A percentile compares a stretch with the other conserved stretches of the same genome.
Evolutionary conservation across 92 coral and sea anemone genomes (phyloP).

Genomic region (Blastomussa wellsi): DNA sequence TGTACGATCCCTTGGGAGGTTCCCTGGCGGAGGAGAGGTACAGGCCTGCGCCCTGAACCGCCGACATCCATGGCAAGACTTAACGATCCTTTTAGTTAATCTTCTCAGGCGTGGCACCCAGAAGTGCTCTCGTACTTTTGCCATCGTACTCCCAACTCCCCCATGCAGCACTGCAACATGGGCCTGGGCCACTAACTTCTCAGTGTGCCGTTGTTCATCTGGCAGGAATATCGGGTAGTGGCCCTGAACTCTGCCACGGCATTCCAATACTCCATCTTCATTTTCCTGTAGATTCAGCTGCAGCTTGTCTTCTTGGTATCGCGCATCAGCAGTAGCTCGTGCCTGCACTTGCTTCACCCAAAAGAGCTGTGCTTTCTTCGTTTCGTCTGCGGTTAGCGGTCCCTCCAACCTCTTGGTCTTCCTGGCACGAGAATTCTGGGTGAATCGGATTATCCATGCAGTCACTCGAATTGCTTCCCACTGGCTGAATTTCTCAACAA

Average conservation of each 20-base stretch:
- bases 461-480: conserved; percentile 29
- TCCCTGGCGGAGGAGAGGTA: conserved; percentile 26
- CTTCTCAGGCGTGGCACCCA: conserved; percentile 44
- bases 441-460: conserved; percentile 20
- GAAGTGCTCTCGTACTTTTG: conserved; percentile 15
- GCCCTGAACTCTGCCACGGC: conserved; percentile 8
- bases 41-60: conserved; percentile 30
- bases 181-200: conserved; percentile 28
- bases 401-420: conserved; percentile 19
- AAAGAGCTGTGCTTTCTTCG: conserved; percentile 9
- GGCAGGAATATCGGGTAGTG: conserved; percentile 26
- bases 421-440: conserved; percentile 9
- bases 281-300: conserved; percentile 16
- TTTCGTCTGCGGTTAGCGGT: conserved; percentile 8
- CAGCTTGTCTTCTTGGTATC: conserved; percentile 1
- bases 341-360: conserved; percentile 24
- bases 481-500: conserved; percentile 17
- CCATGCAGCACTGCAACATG: conserved; percentile 30
- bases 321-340: neutral
- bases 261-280: no score
- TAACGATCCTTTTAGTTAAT: neutral
- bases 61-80: conserved; percentile 31
- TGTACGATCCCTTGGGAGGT: conserved; percentile 41
- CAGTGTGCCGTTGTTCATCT: conserved; percentile 26
- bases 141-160: no score